phyloP scores from a whole-genome alignment of 2,888 invertebrate species.

The Hemaris fuciformis region DNA sequence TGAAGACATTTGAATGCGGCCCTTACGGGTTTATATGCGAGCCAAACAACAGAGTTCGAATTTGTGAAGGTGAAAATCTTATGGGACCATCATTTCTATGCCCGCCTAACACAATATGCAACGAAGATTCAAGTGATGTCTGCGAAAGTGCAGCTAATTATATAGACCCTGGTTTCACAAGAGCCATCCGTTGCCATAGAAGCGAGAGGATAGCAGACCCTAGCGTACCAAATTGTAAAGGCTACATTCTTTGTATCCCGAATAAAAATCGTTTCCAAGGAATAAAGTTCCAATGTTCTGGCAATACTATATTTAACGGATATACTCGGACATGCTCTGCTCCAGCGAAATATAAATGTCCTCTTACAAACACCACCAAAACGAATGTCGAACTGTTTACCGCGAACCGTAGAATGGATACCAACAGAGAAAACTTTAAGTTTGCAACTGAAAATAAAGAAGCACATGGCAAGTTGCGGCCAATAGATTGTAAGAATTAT shows the following conservation, averaged over 20 bases:
- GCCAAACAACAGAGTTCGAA: constrained; percentile 49
- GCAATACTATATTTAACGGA: constrained; percentile 69
- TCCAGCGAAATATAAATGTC: constrained; percentile 65
- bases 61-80: constrained; percentile 60
- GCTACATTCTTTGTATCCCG: constrained; percentile 71
- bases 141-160: constrained; percentile 63
- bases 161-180: constrained; percentile 57
- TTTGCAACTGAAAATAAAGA: constrained; percentile 17
- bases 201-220: constrained; percentile 71
- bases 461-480: constrained; percentile 27
- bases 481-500: constrained; percentile 73
- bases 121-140: constrained; percentile 68
- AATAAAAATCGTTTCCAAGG: constrained; percentile 71
- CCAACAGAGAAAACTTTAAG: constrained; percentile 24
- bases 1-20: constrained; percentile 55
- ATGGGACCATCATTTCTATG: constrained; percentile 66
- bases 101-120: constrained; percentile 65
- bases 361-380: constrained; percentile 46
- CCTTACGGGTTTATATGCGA: constrained; percentile 70
- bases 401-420: constrained; percentile 42
- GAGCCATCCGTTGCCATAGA: constrained; percentile 55
- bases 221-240: constrained; percentile 68
- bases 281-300: constrained; percentile 71
- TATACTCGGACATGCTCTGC: constrained; percentile 65
- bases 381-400: constrained; percentile 39